phyloP scores from a whole-genome alignment of 2,797 vertebrate genomes.

The Myotis pilosus region DNA sequence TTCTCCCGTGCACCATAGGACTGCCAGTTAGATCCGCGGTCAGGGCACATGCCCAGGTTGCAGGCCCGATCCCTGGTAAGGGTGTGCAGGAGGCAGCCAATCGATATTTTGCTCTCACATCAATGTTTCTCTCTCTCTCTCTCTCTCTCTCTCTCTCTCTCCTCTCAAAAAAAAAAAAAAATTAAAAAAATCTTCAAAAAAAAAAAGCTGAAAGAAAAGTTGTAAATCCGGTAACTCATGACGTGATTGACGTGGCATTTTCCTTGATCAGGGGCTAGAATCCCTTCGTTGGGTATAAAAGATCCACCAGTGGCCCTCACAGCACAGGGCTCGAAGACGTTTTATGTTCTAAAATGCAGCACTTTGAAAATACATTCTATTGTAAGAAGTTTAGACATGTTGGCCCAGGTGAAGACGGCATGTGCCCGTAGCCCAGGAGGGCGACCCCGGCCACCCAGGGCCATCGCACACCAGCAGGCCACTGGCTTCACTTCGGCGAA shows the following conservation, averaged over 20 bases:
- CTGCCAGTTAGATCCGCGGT: too few species aligned
- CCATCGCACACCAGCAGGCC: neutral
- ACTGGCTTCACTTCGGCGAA: neutral
- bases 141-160: too few species aligned
- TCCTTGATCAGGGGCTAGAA: neutral
- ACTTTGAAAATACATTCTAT: neutral
- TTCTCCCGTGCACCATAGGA: too few species aligned
- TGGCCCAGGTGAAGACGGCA: neutral
- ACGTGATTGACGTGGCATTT: neutral
- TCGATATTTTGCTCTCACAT: too few species aligned
- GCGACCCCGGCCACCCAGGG: neutral
- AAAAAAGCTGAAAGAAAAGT: slow-evolving; percentile 7
- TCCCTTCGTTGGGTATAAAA: neutral
- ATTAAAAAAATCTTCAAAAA: too few species aligned
- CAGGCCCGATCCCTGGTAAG: too few species aligned
- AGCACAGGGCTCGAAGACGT: neutral
- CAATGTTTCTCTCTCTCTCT: too few species aligned
- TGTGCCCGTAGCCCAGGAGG: fast-evolving
- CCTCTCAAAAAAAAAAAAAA: too few species aligned
- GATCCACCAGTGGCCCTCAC: neutral
- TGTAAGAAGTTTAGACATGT: neutral
- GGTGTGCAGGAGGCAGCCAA: too few species aligned
- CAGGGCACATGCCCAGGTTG: too few species aligned
- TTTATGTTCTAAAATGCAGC: neutral
- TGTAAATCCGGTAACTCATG: neutral